phyloP scores from a whole-genome alignment of 2,888 invertebrate genomes.

The Mellilla xanthometata region DNA sequence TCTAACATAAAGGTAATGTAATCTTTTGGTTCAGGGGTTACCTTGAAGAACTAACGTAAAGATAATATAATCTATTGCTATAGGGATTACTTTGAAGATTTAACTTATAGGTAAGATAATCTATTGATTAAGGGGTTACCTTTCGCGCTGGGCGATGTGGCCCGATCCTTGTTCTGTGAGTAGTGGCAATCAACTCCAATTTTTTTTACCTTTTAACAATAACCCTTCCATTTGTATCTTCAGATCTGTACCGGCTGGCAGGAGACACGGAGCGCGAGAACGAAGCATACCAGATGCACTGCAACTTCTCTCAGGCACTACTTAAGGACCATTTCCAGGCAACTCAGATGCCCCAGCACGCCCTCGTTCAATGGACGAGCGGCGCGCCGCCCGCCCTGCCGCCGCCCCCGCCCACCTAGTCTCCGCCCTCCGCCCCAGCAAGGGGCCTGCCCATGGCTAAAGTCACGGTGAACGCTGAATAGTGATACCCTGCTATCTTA shows the following conservation, averaged over 20 bases:
- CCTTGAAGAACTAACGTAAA: no score
- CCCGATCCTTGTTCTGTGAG: no score
- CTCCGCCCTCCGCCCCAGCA: slow-evolving; percentile 20
- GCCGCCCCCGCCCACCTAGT: slow-evolving; percentile 38
- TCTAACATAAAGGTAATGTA: no score
- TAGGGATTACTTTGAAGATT: no score
- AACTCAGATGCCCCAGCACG: slow-evolving; percentile 94
- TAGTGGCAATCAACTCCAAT: no score
- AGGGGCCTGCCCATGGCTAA: slow-evolving; percentile 3
- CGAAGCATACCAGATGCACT: slow-evolving; percentile 96
- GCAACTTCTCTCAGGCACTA: slow-evolving; percentile 95
- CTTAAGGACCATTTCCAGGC: slow-evolving; percentile 97
- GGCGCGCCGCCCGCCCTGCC: slow-evolving; percentile 85
- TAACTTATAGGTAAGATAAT: no score
- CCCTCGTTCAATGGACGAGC: slow-evolving; percentile 93
- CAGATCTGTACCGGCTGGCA: slow-evolving; percentile 95
- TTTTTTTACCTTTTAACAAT: no score
- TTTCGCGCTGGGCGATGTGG: no score
- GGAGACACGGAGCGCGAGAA: slow-evolving; percentile 93
- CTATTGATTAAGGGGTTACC: no score
- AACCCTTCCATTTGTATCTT: no score
- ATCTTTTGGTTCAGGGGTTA: no score
- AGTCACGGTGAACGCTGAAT: slow-evolving; percentile 9
- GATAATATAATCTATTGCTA: no score
- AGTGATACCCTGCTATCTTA: background rate